These are phyloP conservation scores for Volucella zonaria DNA, from an alignment of 2,888 invertebrate genomes.

Conservation along the genomic window DNA sequence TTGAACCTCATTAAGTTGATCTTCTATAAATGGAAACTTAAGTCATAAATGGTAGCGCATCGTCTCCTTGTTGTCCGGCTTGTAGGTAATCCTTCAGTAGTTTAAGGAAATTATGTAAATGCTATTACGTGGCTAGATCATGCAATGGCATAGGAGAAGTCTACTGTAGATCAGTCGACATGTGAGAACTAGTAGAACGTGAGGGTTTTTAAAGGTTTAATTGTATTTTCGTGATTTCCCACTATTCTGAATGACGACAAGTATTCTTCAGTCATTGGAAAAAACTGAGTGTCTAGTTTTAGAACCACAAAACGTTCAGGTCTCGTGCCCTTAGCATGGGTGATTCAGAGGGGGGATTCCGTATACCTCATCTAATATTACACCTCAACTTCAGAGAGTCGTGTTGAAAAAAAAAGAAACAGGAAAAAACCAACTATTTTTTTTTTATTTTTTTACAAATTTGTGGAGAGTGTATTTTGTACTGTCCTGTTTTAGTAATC, in stretches of 20 bases:
- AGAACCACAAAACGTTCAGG: slow-evolving; percentile 29
- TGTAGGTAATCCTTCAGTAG: slow-evolving; percentile 45
- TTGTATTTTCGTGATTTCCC: slow-evolving; percentile 38
- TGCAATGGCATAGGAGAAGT: too few relatives aligned
- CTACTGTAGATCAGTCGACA: not conserved
- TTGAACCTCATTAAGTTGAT: slow-evolving; percentile 31
- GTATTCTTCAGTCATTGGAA: slow-evolving; percentile 10
- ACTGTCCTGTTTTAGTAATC: slow-evolving; percentile 63
- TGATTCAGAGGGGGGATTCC: not conserved
- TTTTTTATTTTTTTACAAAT: slow-evolving; percentile 18
- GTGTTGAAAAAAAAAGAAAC: not conserved
- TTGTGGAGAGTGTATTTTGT: slow-evolving; percentile 42
- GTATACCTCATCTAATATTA: slow-evolving; percentile 34
- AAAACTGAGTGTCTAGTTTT: slow-evolving; percentile 42
- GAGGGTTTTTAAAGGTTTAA: slow-evolving; percentile 18
- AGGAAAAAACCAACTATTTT: not conserved
- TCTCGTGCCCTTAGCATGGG: slow-evolving; percentile 44
- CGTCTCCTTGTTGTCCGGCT: slow-evolving; percentile 15
- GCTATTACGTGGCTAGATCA: slow-evolving; percentile 18
- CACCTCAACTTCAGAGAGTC: slow-evolving; percentile 44
- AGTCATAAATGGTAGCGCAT: not conserved
- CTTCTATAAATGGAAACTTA: slow-evolving; percentile 38
- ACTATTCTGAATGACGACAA: slow-evolving; percentile 15
- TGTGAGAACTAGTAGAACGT: not conserved
- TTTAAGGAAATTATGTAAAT: slow-evolving; percentile 23